Evolutionary conservation across 2,113 vertebrate species (phyloP), one percentile per base, ranked within the genome.

Genomic region (Orthochromis malagaraziensis): DNA sequence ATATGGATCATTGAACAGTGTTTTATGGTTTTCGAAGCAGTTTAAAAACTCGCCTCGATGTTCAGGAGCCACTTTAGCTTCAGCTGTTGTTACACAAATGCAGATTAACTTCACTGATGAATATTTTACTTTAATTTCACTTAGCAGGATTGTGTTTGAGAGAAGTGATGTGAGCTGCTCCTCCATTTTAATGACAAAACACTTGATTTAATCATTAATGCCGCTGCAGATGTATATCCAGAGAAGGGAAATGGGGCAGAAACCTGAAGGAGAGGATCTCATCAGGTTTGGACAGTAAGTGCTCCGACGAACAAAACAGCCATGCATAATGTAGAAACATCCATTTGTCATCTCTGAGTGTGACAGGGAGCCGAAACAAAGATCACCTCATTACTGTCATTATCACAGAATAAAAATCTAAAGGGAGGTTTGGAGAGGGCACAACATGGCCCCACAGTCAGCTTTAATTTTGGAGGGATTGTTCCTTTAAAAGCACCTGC

Each of bases 171-270:
- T 6, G 49, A 90, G 82, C 63, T 9, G 57, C 65, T 85, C 85
- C 63, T 84, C 60, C 81, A 84, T 49, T 88, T 91, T 83, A 89
- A 87, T 77, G 83, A 86, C 85, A 60, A 95, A 93, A 94, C 91
- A 93, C 47, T 5, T 2, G n/a, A 40, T 55, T 92, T 89, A 91
- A 94, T 91, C 53, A 88, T 93, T 93, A 3, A 94, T 93, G 90
- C 4, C 11, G 5, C 84, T 84, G 82, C 82, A 88, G 80, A 93
- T 60, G 79, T 57, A 75, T 17, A 85, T 93, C 57, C 54, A 24
- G 40, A 17, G 80, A 21, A 47, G 75, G 83, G 89, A 92, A 90
- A 87, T 90, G 89, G 88, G 86, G 88, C 90, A 84, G 90, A 93
- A 89, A 86, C 29, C 58, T 88, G 83, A 58, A 83, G 87, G 85